Evolutionary conservation across 1,140 invertebrate species (phyloP).

Genomic region (Protaetia brevitarsis): DNA sequence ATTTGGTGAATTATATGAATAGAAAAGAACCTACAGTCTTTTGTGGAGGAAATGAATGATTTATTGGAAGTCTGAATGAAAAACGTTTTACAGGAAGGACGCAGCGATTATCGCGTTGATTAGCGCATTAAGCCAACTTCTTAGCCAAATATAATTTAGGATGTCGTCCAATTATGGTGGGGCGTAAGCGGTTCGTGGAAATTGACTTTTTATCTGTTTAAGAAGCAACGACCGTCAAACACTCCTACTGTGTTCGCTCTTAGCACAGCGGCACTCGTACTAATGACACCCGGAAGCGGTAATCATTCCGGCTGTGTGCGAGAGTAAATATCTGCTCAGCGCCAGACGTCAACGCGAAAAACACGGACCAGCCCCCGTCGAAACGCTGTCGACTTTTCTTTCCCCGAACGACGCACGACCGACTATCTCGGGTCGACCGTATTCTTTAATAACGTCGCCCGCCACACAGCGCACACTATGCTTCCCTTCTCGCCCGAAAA

Average conservation of each 20-base stretch:
- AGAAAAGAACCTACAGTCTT: too few relatives aligned
- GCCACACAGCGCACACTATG: neutral
- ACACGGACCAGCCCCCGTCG: neutral
- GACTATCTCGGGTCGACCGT: too few relatives aligned
- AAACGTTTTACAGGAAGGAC: too few relatives aligned
- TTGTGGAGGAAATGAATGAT: too few relatives aligned
- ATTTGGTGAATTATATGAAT: too few relatives aligned
- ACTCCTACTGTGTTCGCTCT: neutral
- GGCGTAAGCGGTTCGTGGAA: neutral
- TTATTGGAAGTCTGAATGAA: too few relatives aligned
- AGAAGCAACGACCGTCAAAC: neutral
- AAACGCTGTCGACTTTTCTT: neutral
- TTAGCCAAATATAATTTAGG: neutral
- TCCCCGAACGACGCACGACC: too few relatives aligned
- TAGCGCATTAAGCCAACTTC: neutral
- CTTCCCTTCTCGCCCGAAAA: neutral
- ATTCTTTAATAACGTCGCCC: conserved; percentile 11
- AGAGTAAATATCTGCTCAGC: neutral
- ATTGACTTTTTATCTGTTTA: conserved; percentile 17
- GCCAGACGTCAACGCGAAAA: neutral
- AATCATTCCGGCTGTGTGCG: neutral
- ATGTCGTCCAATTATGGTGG: neutral
- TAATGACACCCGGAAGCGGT: conserved; percentile 10
- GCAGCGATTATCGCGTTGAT: neutral
- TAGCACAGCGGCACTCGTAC: neutral